Evolutionary conservation across 2,797 vertebrate species (phyloP).

Genomic region (Momotus momota): DNA sequence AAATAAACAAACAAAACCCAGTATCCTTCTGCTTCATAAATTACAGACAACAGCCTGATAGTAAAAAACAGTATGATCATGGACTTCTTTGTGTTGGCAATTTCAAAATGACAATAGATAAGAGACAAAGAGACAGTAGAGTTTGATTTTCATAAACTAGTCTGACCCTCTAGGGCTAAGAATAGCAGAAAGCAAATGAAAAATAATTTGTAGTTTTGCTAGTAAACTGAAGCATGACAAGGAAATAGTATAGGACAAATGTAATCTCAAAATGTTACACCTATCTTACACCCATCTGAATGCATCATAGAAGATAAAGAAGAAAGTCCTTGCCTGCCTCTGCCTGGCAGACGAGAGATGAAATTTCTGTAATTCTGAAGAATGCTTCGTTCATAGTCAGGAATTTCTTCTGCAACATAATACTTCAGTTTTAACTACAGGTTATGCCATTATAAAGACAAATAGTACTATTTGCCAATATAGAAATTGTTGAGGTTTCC

Average conservation of each 20-base stretch:
- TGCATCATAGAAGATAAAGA: not conserved
- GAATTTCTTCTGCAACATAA: not conserved
- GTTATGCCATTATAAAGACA: not conserved
- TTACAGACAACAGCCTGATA: conserved; percentile 53
- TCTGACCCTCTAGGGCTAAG: not conserved
- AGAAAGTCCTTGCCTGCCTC: not conserved
- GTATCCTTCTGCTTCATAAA: conserved; percentile 47
- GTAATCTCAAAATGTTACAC: not conserved
- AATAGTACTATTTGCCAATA: not conserved
- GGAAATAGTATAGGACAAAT: conserved; percentile 31
- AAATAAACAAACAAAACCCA: not conserved
- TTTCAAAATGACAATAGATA: not conserved
- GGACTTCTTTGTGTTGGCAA: not conserved
- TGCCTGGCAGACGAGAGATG: not conserved
- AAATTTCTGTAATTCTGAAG: not conserved
- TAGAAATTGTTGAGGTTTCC: not conserved
- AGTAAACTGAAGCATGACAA: conserved; percentile 47
- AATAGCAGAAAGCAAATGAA: conserved; percentile 42
- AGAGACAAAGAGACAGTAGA: not conserved
- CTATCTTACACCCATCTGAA: not conserved
- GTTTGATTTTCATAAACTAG: conserved; percentile 29
- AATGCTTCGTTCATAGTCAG: not conserved
- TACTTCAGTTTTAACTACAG: not conserved
- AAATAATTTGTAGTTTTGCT: conserved; percentile 32
- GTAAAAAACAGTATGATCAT: conserved; percentile 11